Evolutionary conservation across 2,797 vertebrate genomes (phyloP), one percentile per base, ranked within the genome.

Genomic region (Eospalax fontanierii): DNA sequence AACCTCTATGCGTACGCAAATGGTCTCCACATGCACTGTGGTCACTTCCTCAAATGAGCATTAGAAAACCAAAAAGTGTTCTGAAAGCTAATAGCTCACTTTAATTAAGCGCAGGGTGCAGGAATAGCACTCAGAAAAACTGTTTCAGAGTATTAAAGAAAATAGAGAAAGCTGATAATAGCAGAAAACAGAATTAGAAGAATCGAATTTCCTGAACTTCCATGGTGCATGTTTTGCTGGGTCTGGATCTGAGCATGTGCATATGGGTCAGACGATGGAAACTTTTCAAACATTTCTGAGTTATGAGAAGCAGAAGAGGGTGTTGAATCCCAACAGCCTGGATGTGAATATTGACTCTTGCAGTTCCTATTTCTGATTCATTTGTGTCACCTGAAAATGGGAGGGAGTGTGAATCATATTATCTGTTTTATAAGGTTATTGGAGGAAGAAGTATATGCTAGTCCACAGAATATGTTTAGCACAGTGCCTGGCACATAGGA

Each of bases 321-420:
- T 65, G 6, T 40, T 61, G 19, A 33, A 73, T 18, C 28, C 14
- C 18, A 24, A 28, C 2, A 50, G 33, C 57, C 28, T 61, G 33
- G 74, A 83, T 78, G 40, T 94, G 90, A 94, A 89, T 21, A 21
- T 16, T 40, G 24, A 4, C 24, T 50, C 21, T 89, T 82, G 71
- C 54, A 21, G 4, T 70, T 85, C 26, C 40, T 24, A 82, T 90
- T 66, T 95, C 50, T 70, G 33, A 87, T 50, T 82, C 11, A 30
- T 19, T 43, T 1, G 26, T 28, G 76, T 83, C n/a, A n/a, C 35
- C 57, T 70, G 30, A 61, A 92, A 68, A 33, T 76, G 16, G 33
- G 6, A 50, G 40, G n/a, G 6, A 40, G 38, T 9, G 9, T 19
- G 76, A 66, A 50, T 30, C 11, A 18, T 43, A 76, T 35, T 15